phyloP scores from a whole-genome alignment of 2,113 vertebrate genomes.

The Muntiacus muntjak region DNA sequence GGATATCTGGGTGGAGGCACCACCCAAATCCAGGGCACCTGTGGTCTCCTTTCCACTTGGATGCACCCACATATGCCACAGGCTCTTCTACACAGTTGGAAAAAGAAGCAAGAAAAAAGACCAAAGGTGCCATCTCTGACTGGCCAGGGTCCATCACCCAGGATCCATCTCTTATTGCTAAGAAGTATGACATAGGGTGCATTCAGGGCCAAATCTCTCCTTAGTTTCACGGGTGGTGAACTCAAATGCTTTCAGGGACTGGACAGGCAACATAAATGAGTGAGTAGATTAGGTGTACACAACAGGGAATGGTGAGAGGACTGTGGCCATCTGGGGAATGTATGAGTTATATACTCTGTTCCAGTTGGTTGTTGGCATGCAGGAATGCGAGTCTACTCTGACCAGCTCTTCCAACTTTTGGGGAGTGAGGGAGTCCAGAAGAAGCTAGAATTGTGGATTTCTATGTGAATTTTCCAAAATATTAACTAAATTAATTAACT shows the following conservation, averaged over 20 bases:
- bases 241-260: background rate
- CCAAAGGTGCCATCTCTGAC: background rate
- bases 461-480: background rate
- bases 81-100: constrained; percentile 82
- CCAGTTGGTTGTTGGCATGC: background rate
- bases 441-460: background rate
- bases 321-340: background rate
- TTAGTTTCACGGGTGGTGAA: background rate
- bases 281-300: too few species aligned
- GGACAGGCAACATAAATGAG: background rate
- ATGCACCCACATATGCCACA: constrained; percentile 87
- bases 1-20: constrained; percentile 96
- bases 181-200: background rate
- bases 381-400: background rate
- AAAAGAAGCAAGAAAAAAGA: constrained; percentile 22
- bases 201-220: background rate
- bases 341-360: too few species aligned
- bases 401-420: background rate
- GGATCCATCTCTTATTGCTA: background rate
- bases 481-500: background rate
- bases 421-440: background rate
- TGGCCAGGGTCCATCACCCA: background rate
- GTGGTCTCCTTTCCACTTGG: constrained; percentile 84
- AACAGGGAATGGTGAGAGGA: background rate
- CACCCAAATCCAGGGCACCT: constrained; percentile 94